Conservation (phyloP, 1,140 invertebrate species). For the Achroia grisella region DNA sequence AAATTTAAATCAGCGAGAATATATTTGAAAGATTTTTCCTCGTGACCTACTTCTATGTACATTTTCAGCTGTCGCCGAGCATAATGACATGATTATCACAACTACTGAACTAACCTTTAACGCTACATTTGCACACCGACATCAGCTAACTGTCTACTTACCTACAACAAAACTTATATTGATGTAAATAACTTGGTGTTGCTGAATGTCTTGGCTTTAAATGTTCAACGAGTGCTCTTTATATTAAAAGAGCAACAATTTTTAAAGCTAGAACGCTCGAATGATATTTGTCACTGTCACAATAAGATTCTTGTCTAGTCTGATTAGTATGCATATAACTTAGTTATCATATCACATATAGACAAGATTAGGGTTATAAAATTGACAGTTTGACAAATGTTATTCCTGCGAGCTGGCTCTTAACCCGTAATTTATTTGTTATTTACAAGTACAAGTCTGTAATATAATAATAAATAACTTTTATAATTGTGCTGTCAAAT, state of each 20-base stretch:
- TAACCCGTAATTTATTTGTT: background rate
- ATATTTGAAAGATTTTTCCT: too few relatives aligned
- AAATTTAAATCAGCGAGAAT: too few relatives aligned
- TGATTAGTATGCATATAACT: too few relatives aligned
- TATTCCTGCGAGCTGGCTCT: too few relatives aligned
- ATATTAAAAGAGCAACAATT: conserved; percentile 14
- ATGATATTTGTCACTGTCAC: too few relatives aligned
- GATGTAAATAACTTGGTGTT: conserved; percentile 40
- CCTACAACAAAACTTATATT: conserved; percentile 6
- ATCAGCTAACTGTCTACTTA: conserved; percentile 16
- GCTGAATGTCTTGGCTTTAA: conserved; percentile 61
- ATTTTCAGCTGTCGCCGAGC: background rate
- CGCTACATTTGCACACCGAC: conserved; percentile 25
- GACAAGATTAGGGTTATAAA: too few relatives aligned
- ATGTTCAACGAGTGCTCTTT: conserved; percentile 46
- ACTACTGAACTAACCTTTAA: conserved; percentile 15
- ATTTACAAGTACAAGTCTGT: background rate
- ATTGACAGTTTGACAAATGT: too few relatives aligned
- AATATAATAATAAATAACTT: too few relatives aligned
- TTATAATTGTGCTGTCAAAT: background rate
- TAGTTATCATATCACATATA: too few relatives aligned
- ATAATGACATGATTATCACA: background rate
- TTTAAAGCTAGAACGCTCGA: background rate
- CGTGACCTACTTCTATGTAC: background rate
- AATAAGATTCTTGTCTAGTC: too few relatives aligned